Evolutionary conservation across 2,888 invertebrate genomes (phyloP), one percentile per base, ranked within the genome.

Genomic region (Isoperla grammatica): DNA sequence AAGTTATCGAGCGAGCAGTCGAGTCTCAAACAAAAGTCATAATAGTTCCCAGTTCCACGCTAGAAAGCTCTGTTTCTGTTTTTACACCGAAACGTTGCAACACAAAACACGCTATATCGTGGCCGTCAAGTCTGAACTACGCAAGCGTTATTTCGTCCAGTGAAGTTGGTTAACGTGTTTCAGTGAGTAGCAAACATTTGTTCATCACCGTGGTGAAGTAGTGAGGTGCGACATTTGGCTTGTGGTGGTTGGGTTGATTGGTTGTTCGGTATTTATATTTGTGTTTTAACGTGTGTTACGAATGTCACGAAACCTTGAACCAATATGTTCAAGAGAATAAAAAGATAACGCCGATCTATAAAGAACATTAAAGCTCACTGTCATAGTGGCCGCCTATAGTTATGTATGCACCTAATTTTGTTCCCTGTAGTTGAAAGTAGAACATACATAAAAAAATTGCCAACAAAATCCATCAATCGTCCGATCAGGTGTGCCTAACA

Each of bases 291-390:
- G 61, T 58, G 63, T 59, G 63, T 57, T 57, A 57, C 63, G 56
- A 29, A 60, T 63, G 58, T 48, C 54, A 50, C 13, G 39, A 48
- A 46, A 45, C 40, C 43, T 56, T 56, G 53, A 23, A 42, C 40
- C 58, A 61, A 61, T 57, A 63, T 63, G 63, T 61, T 63, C 54
- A 45, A 59, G 46, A 63, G 61, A 48, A 63, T 59, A 53, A 61
- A 59, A 60, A 63, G 63, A 61, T 63, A 63, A 58, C 62, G 49
- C 43, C 23, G 22, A 13, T 45, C 42, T 39, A 29, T 35, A 20
- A 23, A 8, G 4, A 12, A 23, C 17, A 37, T 53, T 45, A 43
- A 39, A 39, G 56, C 56, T 56, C 48, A 55, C n/a, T 56, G 48
- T 35, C 17, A 48, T 40, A 39, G 56, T 56, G 40, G 22, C 19